Base-by-base conservation (phyloP, 2,888 invertebrate genomes). In the Rhingia rostrata region DNA sequence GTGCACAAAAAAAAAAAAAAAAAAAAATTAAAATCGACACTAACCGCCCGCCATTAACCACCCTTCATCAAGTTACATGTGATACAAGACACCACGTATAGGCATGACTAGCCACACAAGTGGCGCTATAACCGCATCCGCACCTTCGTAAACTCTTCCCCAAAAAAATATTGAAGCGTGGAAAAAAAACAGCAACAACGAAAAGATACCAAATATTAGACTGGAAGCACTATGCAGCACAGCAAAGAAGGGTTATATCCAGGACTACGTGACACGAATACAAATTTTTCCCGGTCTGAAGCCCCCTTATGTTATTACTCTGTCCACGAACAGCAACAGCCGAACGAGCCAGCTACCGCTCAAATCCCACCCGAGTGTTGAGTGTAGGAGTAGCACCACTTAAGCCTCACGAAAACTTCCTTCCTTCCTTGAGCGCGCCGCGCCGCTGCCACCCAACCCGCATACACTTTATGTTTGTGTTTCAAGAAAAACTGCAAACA, bases 221-320 rank as follows among this genome's bases (percentile, higher is more conserved):
- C 64, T 43, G 58, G 10, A 30, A 69, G 56, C 53, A 56, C 66
- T 54, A 43, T 53, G 70, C 60, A 70, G 70, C 60, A 70, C 39
- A 43, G 61, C 49, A 30, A 49, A 66, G 75, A 85, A 85, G 88
- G 87, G 87, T 87, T 88, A 86, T 87, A 87, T 81, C 86, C 86
- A 54, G 83, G 86, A 74, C 87, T 87, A 88, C 88, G 88, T 88
- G 88, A 88, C 88, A 87, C 86, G 88, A 88, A 88, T 88, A 88
- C 88, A 88, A 88, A 88, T 88, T 88, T 83, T 63, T 64, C 54
- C 22, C 22, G 22, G 4, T 9, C 43, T 12, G 49, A 66, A 74
- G 35, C 69, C 58, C 54, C 54, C 54, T 69, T 22, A 74, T 70
- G 60, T 79, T 83, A 79, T 78, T 78, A 80, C 84, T 67, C 64